These are phyloP conservation scores for Phylloscopus collybita DNA, from an alignment of 2,797 vertebrate species.

Conservation along the genomic window DNA sequence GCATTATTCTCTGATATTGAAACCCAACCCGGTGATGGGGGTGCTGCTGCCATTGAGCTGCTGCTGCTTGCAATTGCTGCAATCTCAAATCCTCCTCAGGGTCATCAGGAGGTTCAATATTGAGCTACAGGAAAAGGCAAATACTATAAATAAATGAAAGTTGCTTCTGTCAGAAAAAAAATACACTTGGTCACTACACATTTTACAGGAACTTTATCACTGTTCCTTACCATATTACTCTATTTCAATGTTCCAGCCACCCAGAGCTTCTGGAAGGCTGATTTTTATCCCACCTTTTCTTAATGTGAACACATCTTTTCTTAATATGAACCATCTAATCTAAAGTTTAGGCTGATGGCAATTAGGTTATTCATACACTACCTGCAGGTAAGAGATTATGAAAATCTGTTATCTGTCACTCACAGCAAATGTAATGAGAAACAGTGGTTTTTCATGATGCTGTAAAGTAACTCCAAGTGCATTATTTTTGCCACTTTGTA, in stretches of 20 bases:
- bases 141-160: constrained; percentile 22
- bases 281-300: not conserved
- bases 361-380: not conserved
- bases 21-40: constrained; percentile 92
- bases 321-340: not conserved
- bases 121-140: constrained; percentile 69
- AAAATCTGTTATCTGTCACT: not conserved
- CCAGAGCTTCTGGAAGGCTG: not conserved
- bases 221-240: not conserved
- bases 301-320: not conserved
- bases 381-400: not conserved
- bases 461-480: not conserved
- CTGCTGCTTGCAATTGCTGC: constrained; percentile 92
- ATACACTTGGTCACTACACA: not conserved
- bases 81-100: constrained; percentile 90
- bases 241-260: not conserved
- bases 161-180: not conserved
- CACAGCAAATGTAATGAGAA: not conserved
- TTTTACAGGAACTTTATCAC: not conserved
- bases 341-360: not conserved
- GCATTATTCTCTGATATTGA: constrained; percentile 97
- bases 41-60: constrained; percentile 97
- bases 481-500: not conserved
- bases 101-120: constrained; percentile 79
- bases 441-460: not conserved